Conservation (phyloP, 2,113 vertebrate genomes). For the Corydoras sp. region DNA sequence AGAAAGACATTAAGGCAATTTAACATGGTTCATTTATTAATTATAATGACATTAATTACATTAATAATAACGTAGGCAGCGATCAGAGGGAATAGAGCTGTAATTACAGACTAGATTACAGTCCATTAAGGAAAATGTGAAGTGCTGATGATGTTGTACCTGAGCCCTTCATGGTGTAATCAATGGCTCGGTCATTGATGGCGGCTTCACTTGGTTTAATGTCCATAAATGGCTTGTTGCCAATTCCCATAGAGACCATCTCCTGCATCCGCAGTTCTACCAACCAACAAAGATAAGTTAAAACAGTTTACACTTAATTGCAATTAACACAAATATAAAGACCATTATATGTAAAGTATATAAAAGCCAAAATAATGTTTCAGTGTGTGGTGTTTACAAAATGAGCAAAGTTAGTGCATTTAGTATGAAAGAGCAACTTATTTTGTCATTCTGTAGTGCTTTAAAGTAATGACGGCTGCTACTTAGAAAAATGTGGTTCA, state of each 20-base stretch:
- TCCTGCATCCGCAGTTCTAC: conserved; percentile 76
- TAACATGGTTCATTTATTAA: no score
- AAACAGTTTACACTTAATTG: background rate
- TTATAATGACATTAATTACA: no score
- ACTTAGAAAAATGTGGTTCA: no score
- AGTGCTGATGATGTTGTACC: conserved; percentile 48
- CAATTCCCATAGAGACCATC: conserved; percentile 78
- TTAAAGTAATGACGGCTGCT: no score
- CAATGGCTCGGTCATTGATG: conserved; percentile 68
- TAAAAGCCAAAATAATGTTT: no score
- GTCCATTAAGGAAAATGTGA: conserved; percentile 54
- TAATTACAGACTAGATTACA: background rate
- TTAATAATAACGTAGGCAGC: no score
- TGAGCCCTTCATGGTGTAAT: conserved; percentile 71
- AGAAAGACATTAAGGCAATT: background rate
- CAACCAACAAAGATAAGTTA: background rate
- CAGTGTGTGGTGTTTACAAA: no score
- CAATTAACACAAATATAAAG: no score
- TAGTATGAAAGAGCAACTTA: no score
- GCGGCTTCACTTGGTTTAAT: conserved; percentile 74
- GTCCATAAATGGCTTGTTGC: conserved; percentile 77
- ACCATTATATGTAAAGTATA: no score
- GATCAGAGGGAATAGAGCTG: background rate
- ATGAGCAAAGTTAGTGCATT: no score
- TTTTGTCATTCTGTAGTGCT: no score